Percentiles rank a stretch among this genome's conserved stretches.
Conservation (phyloP, 2,113 vertebrate genomes). For the Bucco capensis region DNA sequence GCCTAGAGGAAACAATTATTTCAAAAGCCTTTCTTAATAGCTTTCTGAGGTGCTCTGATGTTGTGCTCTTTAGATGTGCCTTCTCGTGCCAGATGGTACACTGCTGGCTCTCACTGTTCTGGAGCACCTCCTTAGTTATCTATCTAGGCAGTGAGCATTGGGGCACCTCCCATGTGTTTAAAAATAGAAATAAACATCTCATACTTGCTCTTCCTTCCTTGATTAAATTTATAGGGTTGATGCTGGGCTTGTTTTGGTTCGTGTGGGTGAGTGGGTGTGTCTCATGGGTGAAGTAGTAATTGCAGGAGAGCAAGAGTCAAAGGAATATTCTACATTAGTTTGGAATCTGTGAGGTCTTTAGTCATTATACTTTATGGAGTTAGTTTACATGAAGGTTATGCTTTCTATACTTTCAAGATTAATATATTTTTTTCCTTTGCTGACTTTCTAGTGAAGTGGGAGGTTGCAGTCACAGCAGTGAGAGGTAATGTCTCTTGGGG, state of each 20-base stretch:
- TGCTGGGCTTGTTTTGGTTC: constrained; percentile 45
- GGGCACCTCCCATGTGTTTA: constrained; percentile 40
- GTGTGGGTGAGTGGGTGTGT: constrained; percentile 54
- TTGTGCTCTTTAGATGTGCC: background rate
- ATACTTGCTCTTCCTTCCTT: constrained; percentile 17
- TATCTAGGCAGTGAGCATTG: background rate
- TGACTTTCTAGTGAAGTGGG: background rate
- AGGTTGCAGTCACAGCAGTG: background rate
- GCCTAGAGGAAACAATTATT: constrained; percentile 40
- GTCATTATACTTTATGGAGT: background rate
- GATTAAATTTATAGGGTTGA: constrained; percentile 30
- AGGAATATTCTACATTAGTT: background rate
- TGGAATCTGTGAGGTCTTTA: background rate
- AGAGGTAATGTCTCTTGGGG: background rate
- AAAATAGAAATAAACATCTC: constrained; percentile 61
- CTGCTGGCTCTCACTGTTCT: background rate
- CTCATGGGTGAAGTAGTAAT: constrained; percentile 12
- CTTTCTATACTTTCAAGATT: background rate
- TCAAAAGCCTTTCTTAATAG: constrained; percentile 23
- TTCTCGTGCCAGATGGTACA: background rate
- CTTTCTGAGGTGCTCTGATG: constrained; percentile 13
- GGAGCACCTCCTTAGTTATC: constrained; percentile 21
- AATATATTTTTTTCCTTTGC: background rate
- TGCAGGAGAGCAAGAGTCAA: background rate
- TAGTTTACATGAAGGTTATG: background rate